Percentiles rank a stretch among this genome's conserved stretches.
Evolutionary conservation across 2,888 invertebrate genomes (phyloP).

Genomic region (Ethmia dodecea): DNA sequence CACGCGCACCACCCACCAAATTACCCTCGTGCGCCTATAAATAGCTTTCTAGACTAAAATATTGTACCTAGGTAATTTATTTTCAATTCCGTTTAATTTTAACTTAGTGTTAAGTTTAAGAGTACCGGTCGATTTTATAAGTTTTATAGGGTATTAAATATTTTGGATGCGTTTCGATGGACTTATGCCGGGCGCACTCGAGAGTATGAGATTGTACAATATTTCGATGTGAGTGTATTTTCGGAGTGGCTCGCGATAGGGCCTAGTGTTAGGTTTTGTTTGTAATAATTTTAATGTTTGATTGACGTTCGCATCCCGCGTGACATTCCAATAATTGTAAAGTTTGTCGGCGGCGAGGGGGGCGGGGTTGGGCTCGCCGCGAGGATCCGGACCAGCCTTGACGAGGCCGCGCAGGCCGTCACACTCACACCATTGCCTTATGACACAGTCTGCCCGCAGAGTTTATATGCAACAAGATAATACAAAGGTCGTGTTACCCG

Average conservation of each 20-base stretch:
- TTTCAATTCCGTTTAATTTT: conserved; percentile 79
- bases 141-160: conserved; percentile 74
- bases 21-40: conserved; percentile 66
- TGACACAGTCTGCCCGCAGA: conserved; percentile 77
- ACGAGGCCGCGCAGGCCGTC: conserved; percentile 39
- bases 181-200: conserved; percentile 42
- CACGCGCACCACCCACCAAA: conserved; percentile 55
- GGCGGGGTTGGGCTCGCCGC: conserved; percentile 35
- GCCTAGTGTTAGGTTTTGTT: conserved; percentile 63
- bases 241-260: conserved; percentile 44
- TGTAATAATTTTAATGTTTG: conserved; percentile 56
- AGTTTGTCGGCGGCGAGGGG: conserved; percentile 45
- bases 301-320: conserved; percentile 70
- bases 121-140: conserved; percentile 76
- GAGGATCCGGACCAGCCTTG: conserved; percentile 38
- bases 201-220: conserved; percentile 61
- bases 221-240: conserved; percentile 52
- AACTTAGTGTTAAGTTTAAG: conserved; percentile 74
- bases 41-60: conserved; percentile 75
- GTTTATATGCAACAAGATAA: conserved; percentile 76
- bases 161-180: conserved; percentile 56
- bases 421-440: conserved; percentile 73
- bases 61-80: conserved; percentile 80
- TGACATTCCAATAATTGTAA: conserved; percentile 75
- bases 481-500: conserved; percentile 78